Evolutionary conservation across 2,888 invertebrate species (phyloP).

Genomic region (Hypolimnas misippus): DNA sequence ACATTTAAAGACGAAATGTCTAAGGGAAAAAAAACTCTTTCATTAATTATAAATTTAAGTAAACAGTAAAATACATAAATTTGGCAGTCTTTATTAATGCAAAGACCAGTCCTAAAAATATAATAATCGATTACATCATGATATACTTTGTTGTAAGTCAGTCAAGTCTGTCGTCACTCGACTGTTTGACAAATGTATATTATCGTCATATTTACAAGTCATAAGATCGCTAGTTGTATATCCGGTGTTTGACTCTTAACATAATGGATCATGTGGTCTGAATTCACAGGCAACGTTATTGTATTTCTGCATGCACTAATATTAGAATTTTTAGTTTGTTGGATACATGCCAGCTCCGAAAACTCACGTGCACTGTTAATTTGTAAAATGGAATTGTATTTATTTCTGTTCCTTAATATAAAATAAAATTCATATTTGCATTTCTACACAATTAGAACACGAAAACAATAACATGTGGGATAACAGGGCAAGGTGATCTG

Average conservation of each 20-base stretch:
- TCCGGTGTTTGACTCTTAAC: constrained; percentile 43
- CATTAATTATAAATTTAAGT: too few species aligned
- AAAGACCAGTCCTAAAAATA: too few species aligned
- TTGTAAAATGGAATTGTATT: constrained; percentile 48
- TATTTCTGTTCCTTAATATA: constrained; percentile 33
- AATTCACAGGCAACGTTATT: constrained; percentile 64
- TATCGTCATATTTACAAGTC: constrained; percentile 44
- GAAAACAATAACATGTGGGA: constrained; percentile 7
- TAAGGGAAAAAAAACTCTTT: too few species aligned
- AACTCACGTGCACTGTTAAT: constrained; percentile 63
- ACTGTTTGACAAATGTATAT: constrained; percentile 19
- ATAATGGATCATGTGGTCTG: constrained; percentile 70
- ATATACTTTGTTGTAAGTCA: constrained; percentile 16
- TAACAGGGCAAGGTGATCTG: neutral
- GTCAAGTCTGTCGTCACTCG: neutral
- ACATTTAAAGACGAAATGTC: too few species aligned
- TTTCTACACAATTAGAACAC: constrained; percentile 4
- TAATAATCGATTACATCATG: constrained; percentile 3
- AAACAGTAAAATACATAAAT: too few species aligned
- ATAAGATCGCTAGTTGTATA: constrained; percentile 43
- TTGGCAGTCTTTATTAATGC: too few species aligned
- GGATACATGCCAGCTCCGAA: constrained; percentile 70
- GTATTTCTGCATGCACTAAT: constrained; percentile 77
- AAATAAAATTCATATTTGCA: constrained; percentile 7
- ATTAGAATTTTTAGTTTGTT: constrained; percentile 78